phyloP scores from a whole-genome alignment of 2,888 invertebrate species.

The Eudasyphora cyanicolor region DNA sequence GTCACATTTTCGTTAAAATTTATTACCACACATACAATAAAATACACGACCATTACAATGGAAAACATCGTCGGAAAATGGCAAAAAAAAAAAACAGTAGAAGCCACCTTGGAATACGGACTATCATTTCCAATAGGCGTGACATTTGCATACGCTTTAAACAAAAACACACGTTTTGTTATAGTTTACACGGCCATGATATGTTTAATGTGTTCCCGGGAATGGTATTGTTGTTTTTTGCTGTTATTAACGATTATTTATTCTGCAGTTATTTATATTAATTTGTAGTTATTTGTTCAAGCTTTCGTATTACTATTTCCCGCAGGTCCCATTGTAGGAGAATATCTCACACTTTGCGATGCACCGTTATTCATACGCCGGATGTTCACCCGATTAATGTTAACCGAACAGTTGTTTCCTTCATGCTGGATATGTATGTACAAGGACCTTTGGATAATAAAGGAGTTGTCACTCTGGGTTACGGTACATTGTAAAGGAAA shows the following conservation, averaged over 20 bases:
- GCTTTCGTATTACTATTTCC: neutral
- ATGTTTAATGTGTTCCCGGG: neutral
- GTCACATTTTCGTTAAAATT: conserved; percentile 54
- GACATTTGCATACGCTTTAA: conserved; percentile 13
- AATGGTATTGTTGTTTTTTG: conserved; percentile 17
- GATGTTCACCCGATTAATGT: neutral
- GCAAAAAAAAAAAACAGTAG: neutral
- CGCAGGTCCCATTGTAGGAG: neutral
- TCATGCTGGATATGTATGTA: no score
- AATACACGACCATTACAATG: conserved; percentile 26
- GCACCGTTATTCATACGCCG: neutral
- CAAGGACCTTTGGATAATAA: no score
- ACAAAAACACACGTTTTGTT: neutral
- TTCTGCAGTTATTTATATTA: conserved; percentile 55
- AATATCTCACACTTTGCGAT: neutral
- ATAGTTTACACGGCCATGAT: neutral
- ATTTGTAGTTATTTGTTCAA: conserved; percentile 55
- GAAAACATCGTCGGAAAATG: conserved; percentile 4
- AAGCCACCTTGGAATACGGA: neutral
- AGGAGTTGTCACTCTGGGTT: no score
- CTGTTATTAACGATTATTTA: conserved; percentile 43
- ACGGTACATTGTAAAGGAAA: no score
- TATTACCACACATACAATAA: conserved; percentile 33
- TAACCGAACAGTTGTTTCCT: neutral
- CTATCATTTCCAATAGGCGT: neutral